phyloP scores from a whole-genome alignment of 2,113 vertebrate species.

The Camarhynchus parvulus region DNA sequence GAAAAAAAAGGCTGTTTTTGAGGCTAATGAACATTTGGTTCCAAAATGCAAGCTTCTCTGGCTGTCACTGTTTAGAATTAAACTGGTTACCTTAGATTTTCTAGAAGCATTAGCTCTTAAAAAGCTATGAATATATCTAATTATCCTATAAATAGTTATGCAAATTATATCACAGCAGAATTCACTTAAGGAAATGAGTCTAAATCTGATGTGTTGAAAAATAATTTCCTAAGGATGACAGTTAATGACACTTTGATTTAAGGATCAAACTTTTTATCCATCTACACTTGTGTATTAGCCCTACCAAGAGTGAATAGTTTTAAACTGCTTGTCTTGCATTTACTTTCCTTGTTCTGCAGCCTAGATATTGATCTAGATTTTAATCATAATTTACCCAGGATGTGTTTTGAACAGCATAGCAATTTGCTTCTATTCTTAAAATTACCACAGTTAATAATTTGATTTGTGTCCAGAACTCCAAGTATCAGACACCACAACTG shows the following conservation, averaged over 20 bases:
- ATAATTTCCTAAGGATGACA: not conserved
- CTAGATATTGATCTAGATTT: not conserved
- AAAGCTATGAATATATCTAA: not conserved
- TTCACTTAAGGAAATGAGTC: not conserved
- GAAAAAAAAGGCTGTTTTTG: not conserved
- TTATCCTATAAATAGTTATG: not conserved
- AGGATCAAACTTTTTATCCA: not conserved
- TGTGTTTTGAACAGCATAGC: not conserved
- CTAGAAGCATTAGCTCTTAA: not conserved
- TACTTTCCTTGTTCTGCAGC: not conserved
- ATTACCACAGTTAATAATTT: not conserved
- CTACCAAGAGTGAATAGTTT: not conserved
- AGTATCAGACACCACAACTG: not conserved
- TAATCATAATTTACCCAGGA: not conserved
- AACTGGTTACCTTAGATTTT: not conserved
- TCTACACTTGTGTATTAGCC: not conserved
- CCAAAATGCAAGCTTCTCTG: not conserved
- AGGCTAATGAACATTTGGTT: not conserved
- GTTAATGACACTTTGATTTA: not conserved
- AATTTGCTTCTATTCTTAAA: not conserved
- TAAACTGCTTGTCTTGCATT: not conserved
- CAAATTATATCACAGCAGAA: not conserved
- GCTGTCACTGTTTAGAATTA: not conserved
- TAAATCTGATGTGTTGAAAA: not conserved
- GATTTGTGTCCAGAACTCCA: not conserved